Conservation (phyloP, 53 echinoderm and acorn worm genomes). For the Hippasteria phrygiana region DNA sequence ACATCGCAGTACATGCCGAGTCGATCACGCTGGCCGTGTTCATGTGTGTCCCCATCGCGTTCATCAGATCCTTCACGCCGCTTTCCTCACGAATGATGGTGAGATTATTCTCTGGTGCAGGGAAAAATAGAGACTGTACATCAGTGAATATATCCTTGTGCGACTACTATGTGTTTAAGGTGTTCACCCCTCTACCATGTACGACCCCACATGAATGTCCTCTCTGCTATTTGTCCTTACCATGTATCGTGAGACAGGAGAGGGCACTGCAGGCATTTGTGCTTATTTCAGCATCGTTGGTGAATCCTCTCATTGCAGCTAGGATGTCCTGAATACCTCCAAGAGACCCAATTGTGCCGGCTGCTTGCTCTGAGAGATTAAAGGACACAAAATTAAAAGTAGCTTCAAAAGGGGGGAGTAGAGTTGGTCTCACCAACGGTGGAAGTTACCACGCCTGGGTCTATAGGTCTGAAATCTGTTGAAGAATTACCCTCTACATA, state of each 20-base stretch:
- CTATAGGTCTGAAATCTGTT: too few species aligned
- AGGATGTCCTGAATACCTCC: conserved; percentile 96
- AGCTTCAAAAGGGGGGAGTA: background rate
- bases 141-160: too few species aligned
- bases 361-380: conserved; percentile 95
- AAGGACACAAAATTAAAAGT: background rate
- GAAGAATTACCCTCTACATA: too few species aligned
- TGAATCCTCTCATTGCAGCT: conserved; percentile 84
- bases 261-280: conserved; percentile 95
- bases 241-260: conserved; percentile 97
- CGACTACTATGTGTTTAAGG: too few species aligned
- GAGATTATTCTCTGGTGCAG: conserved; percentile 84
- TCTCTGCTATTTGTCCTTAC: conserved; percentile 57
- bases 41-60: conserved; percentile 87
- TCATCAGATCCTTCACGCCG: conserved; percentile 90
- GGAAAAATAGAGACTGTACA: too few species aligned
- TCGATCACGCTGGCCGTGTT: conserved; percentile 81
- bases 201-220: too few species aligned
- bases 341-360: conserved; percentile 82
- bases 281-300: conserved; percentile 87
- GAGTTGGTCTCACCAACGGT: background rate
- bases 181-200: too few species aligned
- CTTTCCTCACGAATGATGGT: conserved; percentile 94
- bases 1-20: conserved; percentile 92
- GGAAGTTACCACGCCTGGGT: too few species aligned